phyloP scores from a whole-genome alignment of 1,140 invertebrate species.

The Lepidostoma basale region DNA sequence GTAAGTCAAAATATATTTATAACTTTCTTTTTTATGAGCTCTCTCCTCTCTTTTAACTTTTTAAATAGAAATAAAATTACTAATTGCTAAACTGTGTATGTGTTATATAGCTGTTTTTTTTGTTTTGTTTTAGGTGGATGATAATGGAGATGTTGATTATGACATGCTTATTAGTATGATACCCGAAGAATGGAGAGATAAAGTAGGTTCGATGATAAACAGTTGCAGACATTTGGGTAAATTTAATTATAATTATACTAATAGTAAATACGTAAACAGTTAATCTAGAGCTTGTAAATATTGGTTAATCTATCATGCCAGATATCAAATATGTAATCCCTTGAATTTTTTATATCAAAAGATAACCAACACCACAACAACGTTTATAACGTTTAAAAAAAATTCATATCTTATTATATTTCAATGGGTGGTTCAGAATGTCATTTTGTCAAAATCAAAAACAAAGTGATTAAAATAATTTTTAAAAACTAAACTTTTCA shows the following conservation, averaged over 20 bases:
- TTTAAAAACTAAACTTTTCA: no score
- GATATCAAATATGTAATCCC: not conserved
- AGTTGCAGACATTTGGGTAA: conserved; percentile 55
- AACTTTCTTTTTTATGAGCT: not conserved
- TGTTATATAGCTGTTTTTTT: no score
- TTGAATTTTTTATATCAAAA: no score
- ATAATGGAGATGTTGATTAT: conserved; percentile 55
- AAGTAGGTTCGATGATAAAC: conserved; percentile 53
- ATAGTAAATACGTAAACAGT: not conserved
- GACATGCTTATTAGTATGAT: conserved; percentile 59
- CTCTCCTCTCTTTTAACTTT: no score
- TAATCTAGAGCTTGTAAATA: not conserved
- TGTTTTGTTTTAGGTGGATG: conserved; percentile 53
- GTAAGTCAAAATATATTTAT: conserved; percentile 49
- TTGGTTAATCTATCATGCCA: not conserved
- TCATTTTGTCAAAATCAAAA: no score
- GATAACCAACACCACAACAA: no score
- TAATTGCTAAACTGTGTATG: no score
- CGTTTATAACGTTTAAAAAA: no score
- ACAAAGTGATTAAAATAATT: no score
- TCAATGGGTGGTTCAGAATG: no score
- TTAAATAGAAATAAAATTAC: no score
- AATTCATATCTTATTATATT: no score
- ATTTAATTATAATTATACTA: not conserved
- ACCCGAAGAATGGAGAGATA: conserved; percentile 55